Evolutionary conservation across 1,140 invertebrate species (phyloP).

Genomic region (Trachelipus rathkii): DNA sequence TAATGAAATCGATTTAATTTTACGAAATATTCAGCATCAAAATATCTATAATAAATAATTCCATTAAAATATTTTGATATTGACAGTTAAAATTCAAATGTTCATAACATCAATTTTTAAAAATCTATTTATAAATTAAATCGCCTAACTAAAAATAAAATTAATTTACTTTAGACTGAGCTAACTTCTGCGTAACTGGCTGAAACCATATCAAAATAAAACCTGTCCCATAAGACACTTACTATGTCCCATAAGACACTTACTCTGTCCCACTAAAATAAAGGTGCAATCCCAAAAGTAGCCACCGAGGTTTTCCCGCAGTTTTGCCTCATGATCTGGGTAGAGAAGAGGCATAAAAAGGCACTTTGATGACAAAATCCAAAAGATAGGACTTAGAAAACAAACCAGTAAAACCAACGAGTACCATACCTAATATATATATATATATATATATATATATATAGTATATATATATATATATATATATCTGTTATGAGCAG

Average conservation of each 20-base stretch:
- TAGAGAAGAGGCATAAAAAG: slow-evolving; percentile 16
- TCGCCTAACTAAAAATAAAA: no score
- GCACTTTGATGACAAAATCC: slow-evolving; percentile 20
- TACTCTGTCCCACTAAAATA: slow-evolving; percentile 27
- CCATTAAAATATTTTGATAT: no score
- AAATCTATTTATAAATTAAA: no score
- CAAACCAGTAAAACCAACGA: slow-evolving; percentile 18
- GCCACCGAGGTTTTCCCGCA: background rate
- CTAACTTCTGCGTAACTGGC: no score
- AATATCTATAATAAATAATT: no score
- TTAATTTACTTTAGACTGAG: no score
- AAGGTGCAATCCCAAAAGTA: slow-evolving; percentile 32
- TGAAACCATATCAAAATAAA: no score
- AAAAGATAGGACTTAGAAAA: slow-evolving; percentile 27
- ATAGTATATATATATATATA: slow-evolving; percentile 17
- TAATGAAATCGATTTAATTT: no score
- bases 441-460: slow-evolving; percentile 23
- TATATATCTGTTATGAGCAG: no score
- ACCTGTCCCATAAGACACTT: background rate
- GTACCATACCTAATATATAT: slow-evolving; percentile 33
- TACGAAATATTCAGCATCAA: no score
- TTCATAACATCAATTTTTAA: no score
- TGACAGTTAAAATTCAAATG: no score
- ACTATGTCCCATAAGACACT: background rate
- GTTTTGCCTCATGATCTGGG: background rate